These are phyloP conservation scores for Ptychochromis oligacanthus DNA, from an alignment of 2,113 vertebrate species.

Conservation along the genomic window DNA sequence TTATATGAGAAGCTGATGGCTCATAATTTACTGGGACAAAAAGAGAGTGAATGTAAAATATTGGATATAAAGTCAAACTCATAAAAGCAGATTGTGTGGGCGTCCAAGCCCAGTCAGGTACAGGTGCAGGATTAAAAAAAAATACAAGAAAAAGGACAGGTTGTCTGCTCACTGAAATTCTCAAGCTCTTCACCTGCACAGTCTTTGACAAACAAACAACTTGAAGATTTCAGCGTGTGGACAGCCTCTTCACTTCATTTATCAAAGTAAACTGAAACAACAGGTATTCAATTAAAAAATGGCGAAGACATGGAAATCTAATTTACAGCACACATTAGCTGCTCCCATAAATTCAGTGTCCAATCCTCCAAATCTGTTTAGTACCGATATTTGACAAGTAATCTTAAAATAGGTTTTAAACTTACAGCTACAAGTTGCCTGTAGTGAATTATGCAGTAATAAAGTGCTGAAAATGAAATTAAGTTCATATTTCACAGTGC, in stretches of 20 bases:
- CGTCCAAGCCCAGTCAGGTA: neutral
- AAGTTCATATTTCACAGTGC: neutral
- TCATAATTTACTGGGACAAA: neutral
- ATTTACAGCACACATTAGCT: neutral
- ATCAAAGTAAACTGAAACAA: neutral
- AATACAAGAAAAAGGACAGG: too few relatives aligned
- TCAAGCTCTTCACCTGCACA: too few relatives aligned
- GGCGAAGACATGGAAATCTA: neutral
- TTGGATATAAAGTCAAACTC: neutral
- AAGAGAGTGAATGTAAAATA: neutral
- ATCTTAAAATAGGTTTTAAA: neutral
- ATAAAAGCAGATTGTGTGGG: neutral
- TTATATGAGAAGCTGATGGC: neutral
- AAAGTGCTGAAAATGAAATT: neutral
- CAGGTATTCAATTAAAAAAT: neutral
- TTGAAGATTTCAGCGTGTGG: too few relatives aligned
- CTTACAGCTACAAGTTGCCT: neutral
- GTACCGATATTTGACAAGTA: neutral
- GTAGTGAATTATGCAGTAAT: neutral
- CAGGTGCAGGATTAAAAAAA: neutral
- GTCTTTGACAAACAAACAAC: too few relatives aligned
- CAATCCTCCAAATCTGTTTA: neutral
- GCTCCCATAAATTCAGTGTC: neutral
- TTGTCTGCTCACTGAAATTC: too few relatives aligned
- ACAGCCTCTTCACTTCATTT: neutral